Base-by-base conservation (phyloP, 1,140 invertebrate genomes). In the Pogonomyrmex californicus region DNA sequence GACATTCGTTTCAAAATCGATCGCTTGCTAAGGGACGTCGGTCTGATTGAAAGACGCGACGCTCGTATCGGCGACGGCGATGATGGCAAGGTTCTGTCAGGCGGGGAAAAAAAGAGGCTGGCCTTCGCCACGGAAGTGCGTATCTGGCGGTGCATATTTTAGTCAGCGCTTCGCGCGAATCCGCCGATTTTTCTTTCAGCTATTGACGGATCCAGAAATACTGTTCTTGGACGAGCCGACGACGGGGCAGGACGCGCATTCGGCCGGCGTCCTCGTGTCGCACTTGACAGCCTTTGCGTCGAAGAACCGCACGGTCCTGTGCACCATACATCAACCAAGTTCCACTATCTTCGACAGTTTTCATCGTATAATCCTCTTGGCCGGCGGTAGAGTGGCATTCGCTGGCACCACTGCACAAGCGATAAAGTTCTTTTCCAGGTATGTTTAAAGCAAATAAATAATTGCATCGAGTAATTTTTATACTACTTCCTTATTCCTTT, bases 211-310 rank as follows among this genome's bases (percentile, higher is more conserved):
- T 95, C 99, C 99, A 0, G 97, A 98, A 3, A 96, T 99, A 44
- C 94, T 99, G 85, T 99, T 99, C 94, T 98, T 99, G 93, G 99
- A 99, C 93, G 99, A 99, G 92, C 99, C 99, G 4, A 99, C 99
- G 0, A 99, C 98, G 0, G 98, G 99, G 0, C 94, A 99, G 62
- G 99, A 99, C 94, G 98, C 99, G 0, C 99, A 97, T 91, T 99
- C 99, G 92, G 99, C 99, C 0, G 97, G 97, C 89, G 98, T 98
- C 93, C 95, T 99, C 62, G 96, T 99, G n/a, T 95, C 96, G 2
- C 96, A 98, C 89, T 96, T 98, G 93, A 97, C 97, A 58, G 94
- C 95, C 38, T 96, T 97, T 92, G 96, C 97, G 1, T 93, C 94
- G 1, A 93, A 95, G 76, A 98, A 98, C 30, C 97, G 98, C 91